phyloP scores from a whole-genome alignment of 2,113 vertebrate genomes.

The Takifugu bimaculatus region DNA sequence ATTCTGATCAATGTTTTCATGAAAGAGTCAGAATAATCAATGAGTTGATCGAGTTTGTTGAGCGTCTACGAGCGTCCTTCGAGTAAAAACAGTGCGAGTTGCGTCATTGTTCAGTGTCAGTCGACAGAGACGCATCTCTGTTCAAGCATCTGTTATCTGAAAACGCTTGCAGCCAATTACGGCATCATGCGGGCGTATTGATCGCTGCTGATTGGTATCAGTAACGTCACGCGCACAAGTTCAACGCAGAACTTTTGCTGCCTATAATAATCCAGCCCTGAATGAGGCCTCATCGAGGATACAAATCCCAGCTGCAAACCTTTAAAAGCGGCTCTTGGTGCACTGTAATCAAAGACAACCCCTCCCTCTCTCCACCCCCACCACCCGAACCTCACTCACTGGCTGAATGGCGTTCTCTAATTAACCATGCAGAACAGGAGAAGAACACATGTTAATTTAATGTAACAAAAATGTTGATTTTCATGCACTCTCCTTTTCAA shows the following conservation, averaged over 20 bases:
- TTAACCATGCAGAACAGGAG: slow-evolving; percentile 78
- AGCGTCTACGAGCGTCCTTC: no score
- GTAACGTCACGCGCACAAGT: slow-evolving; percentile 13
- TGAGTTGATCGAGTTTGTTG: no score
- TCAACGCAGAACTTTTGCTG: slow-evolving; percentile 6
- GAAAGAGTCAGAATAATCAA: no score
- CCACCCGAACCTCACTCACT: slow-evolving; percentile 45
- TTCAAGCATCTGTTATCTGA: no score
- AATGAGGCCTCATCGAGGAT: slow-evolving; percentile 10
- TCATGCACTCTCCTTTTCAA: slow-evolving; percentile 78
- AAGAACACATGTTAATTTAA: slow-evolving; percentile 84
- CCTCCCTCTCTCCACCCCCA: slow-evolving; percentile 3
- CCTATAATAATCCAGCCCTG: slow-evolving; percentile 6
- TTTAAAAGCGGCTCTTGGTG: slow-evolving; percentile 43
- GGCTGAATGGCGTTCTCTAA: slow-evolving; percentile 69
- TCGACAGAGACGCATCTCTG: no score
- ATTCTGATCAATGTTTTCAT: no score
- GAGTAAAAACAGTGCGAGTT: no score
- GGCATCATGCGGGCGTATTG: no score
- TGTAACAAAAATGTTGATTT: slow-evolving; percentile 86
- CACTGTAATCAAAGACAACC: slow-evolving; percentile 44
- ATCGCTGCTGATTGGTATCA: no score
- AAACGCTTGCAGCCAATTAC: no score
- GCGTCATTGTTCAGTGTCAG: no score
- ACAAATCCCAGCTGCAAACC: slow-evolving; percentile 49